phyloP scores from a whole-genome alignment of 1,140 invertebrate genomes.

The Coptotermes formosanus region DNA sequence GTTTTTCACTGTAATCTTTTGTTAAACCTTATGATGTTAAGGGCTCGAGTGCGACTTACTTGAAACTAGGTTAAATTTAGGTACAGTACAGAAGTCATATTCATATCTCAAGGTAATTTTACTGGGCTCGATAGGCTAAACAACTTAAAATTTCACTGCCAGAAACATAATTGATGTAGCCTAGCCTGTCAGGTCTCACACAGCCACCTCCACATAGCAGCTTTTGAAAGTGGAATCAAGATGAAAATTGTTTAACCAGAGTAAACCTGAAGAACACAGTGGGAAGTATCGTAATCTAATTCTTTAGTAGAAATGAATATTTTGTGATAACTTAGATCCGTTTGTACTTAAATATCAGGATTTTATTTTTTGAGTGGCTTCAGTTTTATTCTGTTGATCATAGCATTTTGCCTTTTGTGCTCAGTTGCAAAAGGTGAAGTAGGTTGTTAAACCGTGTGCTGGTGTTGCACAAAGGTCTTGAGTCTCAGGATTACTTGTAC shows the following conservation, averaged over 20 bases:
- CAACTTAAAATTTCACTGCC: conserved; percentile 15
- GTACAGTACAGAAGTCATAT: not conserved
- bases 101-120: not conserved
- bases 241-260: not conserved
- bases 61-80: not conserved
- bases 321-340: not conserved
- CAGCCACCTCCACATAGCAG: not conserved
- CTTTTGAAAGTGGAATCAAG: not conserved
- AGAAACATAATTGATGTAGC: not conserved
- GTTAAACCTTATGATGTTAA: not conserved
- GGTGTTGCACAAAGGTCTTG: not conserved
- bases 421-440: not conserved
- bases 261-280: not conserved
- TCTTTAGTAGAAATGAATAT: not conserved
- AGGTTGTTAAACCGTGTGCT: not conserved
- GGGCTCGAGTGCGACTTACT: not conserved
- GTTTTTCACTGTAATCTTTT: not conserved
- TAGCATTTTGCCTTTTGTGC: not conserved
- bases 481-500: conserved; percentile 13
- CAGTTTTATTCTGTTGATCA: not conserved
- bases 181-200: not conserved
- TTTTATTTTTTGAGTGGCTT: not conserved
- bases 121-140: not conserved
- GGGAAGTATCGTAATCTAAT: not conserved
- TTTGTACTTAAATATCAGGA: conserved; percentile 1